Evolutionary conservation across 2,888 invertebrate species (phyloP).

Genomic region (Proisotoma minuta): DNA sequence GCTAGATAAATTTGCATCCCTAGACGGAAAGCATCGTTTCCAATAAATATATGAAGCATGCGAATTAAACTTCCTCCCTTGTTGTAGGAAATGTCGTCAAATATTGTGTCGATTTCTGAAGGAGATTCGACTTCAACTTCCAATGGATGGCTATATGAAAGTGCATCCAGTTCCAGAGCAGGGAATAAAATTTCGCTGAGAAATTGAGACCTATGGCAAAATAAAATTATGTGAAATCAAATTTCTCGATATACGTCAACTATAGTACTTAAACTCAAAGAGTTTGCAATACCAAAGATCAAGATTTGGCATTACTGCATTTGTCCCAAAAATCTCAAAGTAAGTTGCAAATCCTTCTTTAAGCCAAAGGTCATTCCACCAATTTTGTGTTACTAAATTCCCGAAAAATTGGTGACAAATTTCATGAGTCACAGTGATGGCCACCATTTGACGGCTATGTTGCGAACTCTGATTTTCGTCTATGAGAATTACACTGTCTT

Average conservation of each 20-base stretch:
- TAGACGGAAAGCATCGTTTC: constrained; percentile 50
- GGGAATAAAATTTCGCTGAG: constrained; percentile 53
- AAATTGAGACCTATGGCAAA: constrained; percentile 54
- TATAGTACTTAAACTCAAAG: not conserved
- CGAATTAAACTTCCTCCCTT: constrained; percentile 50
- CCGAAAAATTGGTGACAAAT: constrained; percentile 61
- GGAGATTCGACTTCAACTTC: constrained; percentile 48
- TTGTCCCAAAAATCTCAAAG: not conserved
- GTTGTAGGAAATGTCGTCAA: constrained; percentile 51
- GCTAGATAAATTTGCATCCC: constrained; percentile 53
- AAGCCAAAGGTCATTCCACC: constrained; percentile 53
- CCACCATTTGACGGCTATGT: constrained; percentile 50
- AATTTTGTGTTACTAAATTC: constrained; percentile 51
- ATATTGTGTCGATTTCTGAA: constrained; percentile 48
- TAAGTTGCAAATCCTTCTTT: constrained; percentile 54
- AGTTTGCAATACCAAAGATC: not conserved
- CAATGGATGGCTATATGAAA: constrained; percentile 53
- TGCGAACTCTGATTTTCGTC: constrained; percentile 56
- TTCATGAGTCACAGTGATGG: constrained; percentile 55
- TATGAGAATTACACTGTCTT: constrained; percentile 56
- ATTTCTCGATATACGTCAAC: not conserved
- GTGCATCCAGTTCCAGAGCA: constrained; percentile 54
- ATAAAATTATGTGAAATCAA: not conserved
- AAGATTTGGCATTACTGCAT: not conserved
- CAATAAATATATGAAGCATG: constrained; percentile 51